These are phyloP conservation scores for Cherax destructor DNA, from an alignment of 1,140 invertebrate species.

Conservation along the genomic window DNA sequence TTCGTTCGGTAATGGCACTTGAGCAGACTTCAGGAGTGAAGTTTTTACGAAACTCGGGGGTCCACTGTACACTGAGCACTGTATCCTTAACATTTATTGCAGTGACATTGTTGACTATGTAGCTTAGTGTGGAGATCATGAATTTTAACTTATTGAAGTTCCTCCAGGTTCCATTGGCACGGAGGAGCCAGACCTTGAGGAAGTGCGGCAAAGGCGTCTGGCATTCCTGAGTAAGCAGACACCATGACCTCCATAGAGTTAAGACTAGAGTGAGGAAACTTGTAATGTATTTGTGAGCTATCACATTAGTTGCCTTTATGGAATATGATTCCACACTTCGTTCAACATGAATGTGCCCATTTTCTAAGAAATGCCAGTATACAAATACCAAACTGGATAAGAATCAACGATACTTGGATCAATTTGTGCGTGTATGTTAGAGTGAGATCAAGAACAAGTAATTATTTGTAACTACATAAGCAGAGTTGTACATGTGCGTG, in stretches of 20 bases:
- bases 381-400: not conserved
- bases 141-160: too few species aligned
- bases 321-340: constrained; percentile 1
- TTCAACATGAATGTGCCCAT: not conserved
- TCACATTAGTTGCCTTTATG: not conserved
- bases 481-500: not conserved
- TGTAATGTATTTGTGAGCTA: not conserved
- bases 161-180: not conserved
- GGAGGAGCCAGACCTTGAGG: not conserved
- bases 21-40: too few species aligned
- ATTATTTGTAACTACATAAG: not conserved
- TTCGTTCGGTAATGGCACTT: too few species aligned
- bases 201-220: not conserved
- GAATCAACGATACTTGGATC: not conserved
- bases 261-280: not conserved
- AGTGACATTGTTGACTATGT: too few species aligned
- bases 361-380: not conserved
- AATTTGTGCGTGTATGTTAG: not conserved
- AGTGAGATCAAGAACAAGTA: not conserved
- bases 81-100: too few species aligned
- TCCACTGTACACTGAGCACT: too few species aligned
- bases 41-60: too few species aligned
- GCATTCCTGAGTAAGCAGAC: constrained; percentile 4
- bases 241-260: not conserved
- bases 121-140: too few species aligned